These are phyloP conservation scores for Tetramorium bicarinatum DNA, from an alignment of 2,888 invertebrate genomes.

Conservation along the genomic window DNA sequence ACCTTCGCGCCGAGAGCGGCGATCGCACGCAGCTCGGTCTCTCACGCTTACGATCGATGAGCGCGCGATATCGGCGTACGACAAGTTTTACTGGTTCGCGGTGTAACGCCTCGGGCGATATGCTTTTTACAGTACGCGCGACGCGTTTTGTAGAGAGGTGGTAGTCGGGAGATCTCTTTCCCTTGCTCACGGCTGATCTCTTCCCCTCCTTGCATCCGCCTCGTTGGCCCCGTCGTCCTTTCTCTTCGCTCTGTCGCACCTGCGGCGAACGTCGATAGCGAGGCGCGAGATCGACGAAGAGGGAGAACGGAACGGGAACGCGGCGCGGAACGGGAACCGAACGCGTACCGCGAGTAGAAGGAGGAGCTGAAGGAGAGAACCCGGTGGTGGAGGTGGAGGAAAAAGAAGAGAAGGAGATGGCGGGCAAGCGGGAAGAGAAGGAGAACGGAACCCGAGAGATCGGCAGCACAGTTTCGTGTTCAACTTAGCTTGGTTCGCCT, in stretches of 20 bases:
- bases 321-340: conserved; percentile 77
- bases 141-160: conserved; percentile 72
- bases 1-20: conserved; percentile 28
- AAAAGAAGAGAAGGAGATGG: conserved; percentile 66
- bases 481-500: conserved; percentile 78
- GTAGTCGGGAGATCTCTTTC: conserved; percentile 73
- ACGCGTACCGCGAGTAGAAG: conserved; percentile 73
- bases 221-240: conserved; percentile 56
- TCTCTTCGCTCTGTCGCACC: conserved; percentile 65
- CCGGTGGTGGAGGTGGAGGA: conserved; percentile 65
- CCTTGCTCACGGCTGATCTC: conserved; percentile 71
- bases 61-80: conserved; percentile 79
- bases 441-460: conserved; percentile 82
- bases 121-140: conserved; percentile 81
- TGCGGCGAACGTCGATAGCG: conserved; percentile 25
- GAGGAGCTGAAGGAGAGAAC: conserved; percentile 75
- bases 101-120: conserved; percentile 84
- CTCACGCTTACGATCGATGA: conserved; percentile 64
- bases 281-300: conserved; percentile 61
- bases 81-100: conserved; percentile 86
- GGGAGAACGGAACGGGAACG: conserved; percentile 76
- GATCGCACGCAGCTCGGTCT: conserved; percentile 37
- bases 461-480: conserved; percentile 83
- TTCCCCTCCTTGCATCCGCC: conserved; percentile 39
- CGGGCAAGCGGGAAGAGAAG: conserved; percentile 71